Base-by-base conservation (phyloP, 1,140 invertebrate genomes). In the Temnothorax longispinosus region DNA sequence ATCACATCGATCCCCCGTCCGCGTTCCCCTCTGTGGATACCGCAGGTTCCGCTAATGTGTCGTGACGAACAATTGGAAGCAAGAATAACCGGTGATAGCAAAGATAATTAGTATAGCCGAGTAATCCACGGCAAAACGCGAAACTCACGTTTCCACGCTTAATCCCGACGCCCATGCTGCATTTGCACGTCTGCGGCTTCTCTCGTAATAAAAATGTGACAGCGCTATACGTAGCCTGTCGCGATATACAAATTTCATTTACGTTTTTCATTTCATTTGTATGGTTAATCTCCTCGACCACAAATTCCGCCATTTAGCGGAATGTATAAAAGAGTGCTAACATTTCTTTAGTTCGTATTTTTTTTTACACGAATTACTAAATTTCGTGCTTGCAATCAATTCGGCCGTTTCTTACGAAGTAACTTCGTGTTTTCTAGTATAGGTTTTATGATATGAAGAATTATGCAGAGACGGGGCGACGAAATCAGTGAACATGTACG, bases 61-160 rank as follows among this genome's bases (percentile, higher is more conserved):
- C 56, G 69, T 62, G 72, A 89, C 76, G 71, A 82, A 81, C 77
- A 89, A 89, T 90, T 72, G 69, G 58, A 38, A 54, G 56, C 77
- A 65, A 88, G 52, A 80, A 78, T 65, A 35, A 10, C 58, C 50
- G 50, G 4, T n/a, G 21, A 72, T 82, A 58, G 50, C 44, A 72
- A 64, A 77, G 84, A 82, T 90, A 89, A 90, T 90, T 86, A 89
- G 64, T 64, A 50, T 64, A 50, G 35, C 32, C 62, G 54, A 64
- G 6, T 47, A 50, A 56, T 41, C 44, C 81, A 65, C 75, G 35
- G 56, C 21, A n/a, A n/a, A 65, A 69, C 32, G 56, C 32, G 58
- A 56, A 50, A 85, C 62, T 58, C 65, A 60, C 69, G 52, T 47
- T 21, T 71, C n/a, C 10, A 15, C 27, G 52, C 2, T 38, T 60